phyloP scores from a whole-genome alignment of 1,140 invertebrate species.

The Zaprionus davidi region DNA sequence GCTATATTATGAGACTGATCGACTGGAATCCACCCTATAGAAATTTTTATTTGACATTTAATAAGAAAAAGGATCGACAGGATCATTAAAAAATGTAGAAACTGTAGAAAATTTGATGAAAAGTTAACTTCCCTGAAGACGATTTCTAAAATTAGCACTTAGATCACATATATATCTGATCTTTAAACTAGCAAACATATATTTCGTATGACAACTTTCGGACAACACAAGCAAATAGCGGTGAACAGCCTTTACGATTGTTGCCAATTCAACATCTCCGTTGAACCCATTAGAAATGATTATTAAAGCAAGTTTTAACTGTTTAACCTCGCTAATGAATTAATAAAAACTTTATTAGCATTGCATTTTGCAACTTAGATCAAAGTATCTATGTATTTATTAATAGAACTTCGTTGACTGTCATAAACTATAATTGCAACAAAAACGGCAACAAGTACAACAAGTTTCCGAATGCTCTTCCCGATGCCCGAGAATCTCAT shows the following conservation, averaged over 20 bases:
- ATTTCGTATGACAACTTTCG: not conserved
- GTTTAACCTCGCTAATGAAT: slow-evolving; percentile 1
- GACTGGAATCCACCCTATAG: not conserved
- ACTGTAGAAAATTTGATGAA: not conserved
- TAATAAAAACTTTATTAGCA: not conserved
- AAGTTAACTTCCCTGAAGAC: no score
- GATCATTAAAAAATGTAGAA: not conserved
- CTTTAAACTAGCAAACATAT: not conserved
- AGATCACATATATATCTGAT: no score
- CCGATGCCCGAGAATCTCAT: not conserved
- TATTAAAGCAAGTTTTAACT: not conserved
- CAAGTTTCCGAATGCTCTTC: slow-evolving; percentile 1
- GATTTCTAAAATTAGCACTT: not conserved
- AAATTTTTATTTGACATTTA: not conserved
- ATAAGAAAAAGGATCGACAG: no score
- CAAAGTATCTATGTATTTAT: not conserved
- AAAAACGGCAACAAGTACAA: not conserved
- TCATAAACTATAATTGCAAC: not conserved
- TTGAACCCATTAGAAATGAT: not conserved
- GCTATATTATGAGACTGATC: not conserved
- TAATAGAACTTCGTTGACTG: not conserved
- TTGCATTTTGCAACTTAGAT: not conserved
- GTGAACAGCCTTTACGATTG: not conserved
- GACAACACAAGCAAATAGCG: not conserved
- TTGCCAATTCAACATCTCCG: not conserved